These are phyloP conservation scores for Tonatia bakeri DNA, from an alignment of 2,113 vertebrate genomes.

Conservation along the genomic window DNA sequence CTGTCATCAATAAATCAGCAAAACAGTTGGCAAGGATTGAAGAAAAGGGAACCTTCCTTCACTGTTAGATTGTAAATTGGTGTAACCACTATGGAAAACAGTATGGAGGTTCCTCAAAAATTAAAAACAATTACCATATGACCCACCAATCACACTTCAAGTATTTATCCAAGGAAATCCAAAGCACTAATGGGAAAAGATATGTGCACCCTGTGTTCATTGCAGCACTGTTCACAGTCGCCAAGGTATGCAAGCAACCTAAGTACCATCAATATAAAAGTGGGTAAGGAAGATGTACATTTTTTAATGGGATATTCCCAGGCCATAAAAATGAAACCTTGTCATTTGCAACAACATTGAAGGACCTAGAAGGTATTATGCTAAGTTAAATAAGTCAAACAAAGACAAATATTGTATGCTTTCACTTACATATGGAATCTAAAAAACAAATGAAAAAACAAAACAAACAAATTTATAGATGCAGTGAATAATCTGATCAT, in stretches of 20 bases:
- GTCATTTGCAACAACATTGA: too few species aligned
- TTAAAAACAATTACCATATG: not conserved
- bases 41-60: not conserved
- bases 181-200: too few species aligned
- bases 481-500: not conserved
- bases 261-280: too few species aligned
- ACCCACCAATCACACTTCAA: not conserved
- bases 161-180: not conserved
- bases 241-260: too few species aligned
- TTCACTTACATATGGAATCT: not conserved
- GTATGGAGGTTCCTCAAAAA: not conserved
- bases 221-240: too few species aligned
- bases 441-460: not conserved
- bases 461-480: not conserved
- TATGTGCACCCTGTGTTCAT: too few species aligned
- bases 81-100: not conserved
- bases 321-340: not conserved
- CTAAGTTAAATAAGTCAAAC: not conserved
- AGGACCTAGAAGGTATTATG: not conserved
- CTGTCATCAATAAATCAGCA: not conserved
- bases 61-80: not conserved
- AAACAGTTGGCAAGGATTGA: not conserved
- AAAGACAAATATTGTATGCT: not conserved
- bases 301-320: not conserved
- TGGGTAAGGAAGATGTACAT: not conserved